Evolutionary conservation across 2,113 vertebrate species (phyloP), one percentile per base, ranked within the genome.

Genomic region (Caloenas nicobarica): DNA sequence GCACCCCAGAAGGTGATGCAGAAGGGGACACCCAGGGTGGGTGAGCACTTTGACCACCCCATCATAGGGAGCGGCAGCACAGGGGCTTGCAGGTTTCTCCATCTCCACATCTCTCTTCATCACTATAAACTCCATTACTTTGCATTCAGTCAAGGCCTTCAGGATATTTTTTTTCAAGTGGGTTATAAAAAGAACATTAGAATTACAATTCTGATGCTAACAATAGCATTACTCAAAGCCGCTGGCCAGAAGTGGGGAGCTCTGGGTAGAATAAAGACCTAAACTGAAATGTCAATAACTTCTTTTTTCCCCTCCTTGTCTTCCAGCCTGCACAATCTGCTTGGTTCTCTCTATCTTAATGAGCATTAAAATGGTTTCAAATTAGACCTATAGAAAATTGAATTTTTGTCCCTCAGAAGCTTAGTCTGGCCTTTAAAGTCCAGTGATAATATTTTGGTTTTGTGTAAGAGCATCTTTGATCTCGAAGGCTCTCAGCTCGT

Each of bases 311-410:
- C 54, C 15, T 81, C 68, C 69, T 56, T 60, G 29, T 84, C 80
- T 79, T 64, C 77, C 81, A 95, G 53, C 77, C 51, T 38, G 12
- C 72, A 81, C 82, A 81, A 78, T 71, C 78, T 86, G 48, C 88
- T 79, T 2, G 44, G n/a, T 48, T 82, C 48, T 25, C 80, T 88
- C 68, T 61, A 34, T 81, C 91, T 91, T 92, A 87, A 95, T 71
- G 77, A 93, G 77, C 77, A 58, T 94, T 96, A 53, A 90, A 95
- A 93, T 21, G 53, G 66, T 79, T 96, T 92, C 83, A 94, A 72
- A 95, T 94, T 79, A 89, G 83, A 90, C 33, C 83, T 57, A 50
- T 14, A 50, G 92, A 91, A 95, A 93, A 96, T 87, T 90, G 90
- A 57, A 13, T 34, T 33, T 71, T 70, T 56, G 69, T 22, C 65